phyloP scores from a whole-genome alignment of 35 echinoderm and acorn worm species.

The Patiria miniata region DNA sequence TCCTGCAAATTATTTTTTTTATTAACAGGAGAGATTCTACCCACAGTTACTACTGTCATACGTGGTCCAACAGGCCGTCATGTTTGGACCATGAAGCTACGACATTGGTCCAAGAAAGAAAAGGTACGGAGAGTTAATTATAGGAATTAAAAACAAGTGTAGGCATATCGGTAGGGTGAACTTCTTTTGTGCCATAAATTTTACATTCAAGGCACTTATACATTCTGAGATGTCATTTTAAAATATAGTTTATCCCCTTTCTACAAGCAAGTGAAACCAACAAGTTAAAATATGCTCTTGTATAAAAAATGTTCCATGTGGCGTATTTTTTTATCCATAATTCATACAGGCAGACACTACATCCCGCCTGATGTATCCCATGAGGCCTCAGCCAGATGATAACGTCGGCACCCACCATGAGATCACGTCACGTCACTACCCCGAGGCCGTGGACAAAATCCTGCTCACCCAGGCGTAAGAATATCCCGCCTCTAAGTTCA shows the following conservation, averaged over 20 bases:
- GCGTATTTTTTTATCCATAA: not conserved
- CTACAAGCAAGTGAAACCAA: no score
- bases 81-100: conserved; percentile 87
- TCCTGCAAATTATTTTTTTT: not conserved
- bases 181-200: no score
- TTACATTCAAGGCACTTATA: no score
- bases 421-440: conserved; percentile 81
- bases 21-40: conserved; percentile 57
- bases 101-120: conserved; percentile 77
- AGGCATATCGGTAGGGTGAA: no score
- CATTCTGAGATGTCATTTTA: no score
- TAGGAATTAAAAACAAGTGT: no score
- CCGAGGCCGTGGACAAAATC: conserved; percentile 80
- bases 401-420: conserved; percentile 84
- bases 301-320: no score
- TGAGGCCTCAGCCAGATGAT: conserved; percentile 75
- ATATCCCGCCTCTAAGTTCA: not conserved
- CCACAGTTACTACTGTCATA: conserved; percentile 77
- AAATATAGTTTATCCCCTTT: no score
- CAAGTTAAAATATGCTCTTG: no score
- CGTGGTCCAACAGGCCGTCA: conserved; percentile 85
- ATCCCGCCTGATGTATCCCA: conserved; percentile 43
- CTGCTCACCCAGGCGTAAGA: conserved; percentile 88
- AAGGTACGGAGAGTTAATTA: conserved; percentile 70
- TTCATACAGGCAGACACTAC: conserved; percentile 44